Base-by-base conservation (phyloP, 2,888 invertebrate genomes). In the Peribatodes rhomboidaria region DNA sequence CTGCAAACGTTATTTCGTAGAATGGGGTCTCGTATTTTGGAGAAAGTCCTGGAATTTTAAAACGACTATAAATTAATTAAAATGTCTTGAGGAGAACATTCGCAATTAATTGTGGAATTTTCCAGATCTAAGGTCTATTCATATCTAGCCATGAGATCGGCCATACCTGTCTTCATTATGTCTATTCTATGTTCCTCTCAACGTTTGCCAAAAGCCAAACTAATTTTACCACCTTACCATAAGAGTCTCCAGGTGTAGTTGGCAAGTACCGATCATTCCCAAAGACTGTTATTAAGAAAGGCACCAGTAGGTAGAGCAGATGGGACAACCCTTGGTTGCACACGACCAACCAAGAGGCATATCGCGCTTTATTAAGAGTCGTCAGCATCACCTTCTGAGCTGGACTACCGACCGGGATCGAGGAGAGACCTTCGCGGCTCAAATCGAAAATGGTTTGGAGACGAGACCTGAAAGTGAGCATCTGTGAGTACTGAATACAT, bases 11-110 rank as follows among this genome's bases (percentile, higher is more conserved):
- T 58, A 77, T 75, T 75, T 87, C 84, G 72, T 76, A 88, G 65
- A 78, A 82, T 7, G 87, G 87, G 2, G 80, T 81, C 67, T 84
- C 81, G 66, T 86, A 85, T 73, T 85, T 84, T 27, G 81, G 79
- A 20, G 74, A 70, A 0, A 88, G 76, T 64, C 87, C 87, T 88
- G 78, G 2, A 73, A 78, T 62, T 61, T 49, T 9, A 22, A 7
- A 33, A 31, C 8, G 56, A 39, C 18, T 33, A 3, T 14, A 22
- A n/a, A 42, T 14, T 14, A 9, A 13, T 27, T 27, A 27, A 4
- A 27, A 6, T 27, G 2, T 27, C 27, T 27, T 6, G 6, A 27
- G 2, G 2, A 27, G 27, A 27, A 27, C 27, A n/a, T n/a, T n/a
- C n/a, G n/a, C n/a, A n/a, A n/a, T n/a, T 27, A 27, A 27, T 27